Percentiles rank a stretch among this genome's conserved stretches.
These are phyloP conservation scores for Caenorhabditis auriculariae DNA, from an alignment of 2,888 invertebrate genomes.

Conservation along the genomic window DNA sequence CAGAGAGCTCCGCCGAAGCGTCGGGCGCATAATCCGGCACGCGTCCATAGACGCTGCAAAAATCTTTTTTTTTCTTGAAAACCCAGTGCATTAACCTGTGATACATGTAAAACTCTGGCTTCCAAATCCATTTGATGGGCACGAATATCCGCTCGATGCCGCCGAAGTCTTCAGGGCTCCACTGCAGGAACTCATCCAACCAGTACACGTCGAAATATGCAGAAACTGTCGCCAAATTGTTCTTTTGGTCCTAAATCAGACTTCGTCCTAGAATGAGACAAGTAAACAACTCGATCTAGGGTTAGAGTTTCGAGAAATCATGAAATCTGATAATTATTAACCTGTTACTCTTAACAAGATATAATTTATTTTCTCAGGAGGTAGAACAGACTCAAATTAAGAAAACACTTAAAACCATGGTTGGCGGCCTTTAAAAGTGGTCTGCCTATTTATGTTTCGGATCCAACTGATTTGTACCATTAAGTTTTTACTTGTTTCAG, in stretches of 20 bases:
- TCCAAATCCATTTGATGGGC: conserved; percentile 60
- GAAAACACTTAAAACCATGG: too few species aligned
- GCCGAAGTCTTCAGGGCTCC: conserved; percentile 52
- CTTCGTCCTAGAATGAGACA: background rate
- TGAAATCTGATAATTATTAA: background rate
- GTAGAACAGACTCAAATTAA: too few species aligned
- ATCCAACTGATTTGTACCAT: too few species aligned
- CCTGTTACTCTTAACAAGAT: background rate
- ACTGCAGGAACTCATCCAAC: conserved; percentile 52
- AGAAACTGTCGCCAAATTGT: conserved; percentile 61
- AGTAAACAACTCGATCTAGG: too few species aligned
- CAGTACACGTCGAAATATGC: conserved; percentile 63
- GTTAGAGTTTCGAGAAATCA: background rate
- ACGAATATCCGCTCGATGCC: conserved; percentile 53
- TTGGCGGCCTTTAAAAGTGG: too few species aligned
- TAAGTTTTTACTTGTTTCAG: too few species aligned
- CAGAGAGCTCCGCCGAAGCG: conserved; percentile 50
- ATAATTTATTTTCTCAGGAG: too few species aligned
- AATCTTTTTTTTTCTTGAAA: background rate
- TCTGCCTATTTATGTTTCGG: too few species aligned
- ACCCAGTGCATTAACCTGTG: conserved; percentile 37
- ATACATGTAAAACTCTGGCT: conserved; percentile 62
- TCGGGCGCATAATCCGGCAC: conserved; percentile 57
- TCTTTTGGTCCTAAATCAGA: conserved; percentile 60
- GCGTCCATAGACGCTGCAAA: conserved; percentile 50